phyloP scores from a whole-genome alignment of 2,888 invertebrate genomes.

The Oscheius myriophilus region DNA sequence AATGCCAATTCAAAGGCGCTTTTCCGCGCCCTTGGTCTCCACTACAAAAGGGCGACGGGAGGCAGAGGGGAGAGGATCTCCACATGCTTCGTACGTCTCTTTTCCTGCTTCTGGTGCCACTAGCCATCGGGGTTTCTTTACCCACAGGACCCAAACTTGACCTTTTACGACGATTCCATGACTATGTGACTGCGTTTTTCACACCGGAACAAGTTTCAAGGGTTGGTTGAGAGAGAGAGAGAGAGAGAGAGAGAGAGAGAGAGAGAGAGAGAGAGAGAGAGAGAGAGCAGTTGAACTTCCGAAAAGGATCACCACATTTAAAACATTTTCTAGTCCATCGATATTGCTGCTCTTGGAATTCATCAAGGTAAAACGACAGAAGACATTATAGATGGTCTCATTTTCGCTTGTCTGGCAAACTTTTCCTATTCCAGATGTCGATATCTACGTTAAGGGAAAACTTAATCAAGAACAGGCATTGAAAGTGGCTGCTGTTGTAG shows the following conservation, averaged over 20 bases:
- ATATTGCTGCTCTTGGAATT: constrained; percentile 24
- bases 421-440: background rate
- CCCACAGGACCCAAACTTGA: constrained; percentile 20
- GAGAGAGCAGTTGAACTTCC: no score
- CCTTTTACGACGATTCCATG: constrained; percentile 12
- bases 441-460: background rate
- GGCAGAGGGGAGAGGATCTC: no score
- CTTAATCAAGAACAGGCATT: constrained; percentile 12
- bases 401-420: background rate
- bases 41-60: no score
- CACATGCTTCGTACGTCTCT: no score
- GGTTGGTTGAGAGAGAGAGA: background rate
- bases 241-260: no score
- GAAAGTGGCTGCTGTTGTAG: background rate
- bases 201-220: constrained; percentile 23
- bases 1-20: no score
- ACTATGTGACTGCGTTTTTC: constrained; percentile 20
- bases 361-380: constrained; percentile 25
- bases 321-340: constrained; percentile 13
- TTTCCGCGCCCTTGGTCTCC: no score
- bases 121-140: background rate
- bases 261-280: no score
- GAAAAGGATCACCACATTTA: no score
- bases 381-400: constrained; percentile 12
- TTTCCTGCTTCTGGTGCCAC: no score